phyloP scores from a whole-genome alignment of 1,140 invertebrate genomes.

The Drosophila tani region DNA sequence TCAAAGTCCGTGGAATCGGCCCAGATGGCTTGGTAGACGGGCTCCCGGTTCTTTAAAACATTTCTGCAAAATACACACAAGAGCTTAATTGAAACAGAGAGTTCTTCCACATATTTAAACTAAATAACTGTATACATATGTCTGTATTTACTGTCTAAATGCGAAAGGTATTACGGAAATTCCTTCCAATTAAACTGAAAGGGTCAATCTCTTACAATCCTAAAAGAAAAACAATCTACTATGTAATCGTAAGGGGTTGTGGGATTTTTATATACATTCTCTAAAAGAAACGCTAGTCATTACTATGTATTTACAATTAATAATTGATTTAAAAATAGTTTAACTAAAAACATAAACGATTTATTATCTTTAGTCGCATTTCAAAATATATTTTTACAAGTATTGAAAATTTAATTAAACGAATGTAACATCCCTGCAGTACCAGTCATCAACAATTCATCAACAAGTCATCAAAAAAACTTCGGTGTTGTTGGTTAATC shows the following conservation, averaged over 20 bases:
- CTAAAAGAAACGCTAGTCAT: not conserved
- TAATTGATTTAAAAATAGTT: not conserved
- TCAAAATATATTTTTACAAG: too few species aligned
- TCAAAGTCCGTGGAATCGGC: constrained; percentile 94
- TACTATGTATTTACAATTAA: not conserved
- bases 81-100: not conserved
- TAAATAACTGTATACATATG: not conserved
- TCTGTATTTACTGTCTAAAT: constrained; percentile 7
- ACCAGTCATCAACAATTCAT: too few species aligned
- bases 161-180: constrained; percentile 8
- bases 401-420: not conserved
- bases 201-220: not conserved
- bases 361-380: too few species aligned
- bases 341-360: not conserved
- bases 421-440: not conserved
- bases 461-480: too few species aligned
- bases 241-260: too few species aligned
- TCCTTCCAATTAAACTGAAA: not conserved
- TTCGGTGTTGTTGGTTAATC: too few species aligned
- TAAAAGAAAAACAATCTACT: not conserved
- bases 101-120: not conserved
- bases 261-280: too few species aligned
- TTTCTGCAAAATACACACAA: constrained; percentile 86
- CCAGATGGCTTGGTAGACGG: constrained; percentile 96
- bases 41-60: constrained; percentile 89